Evolutionary conservation across 1,140 invertebrate genomes (phyloP), one percentile per base, ranked within the genome.

Genomic region (Penaeus vannamei): DNA sequence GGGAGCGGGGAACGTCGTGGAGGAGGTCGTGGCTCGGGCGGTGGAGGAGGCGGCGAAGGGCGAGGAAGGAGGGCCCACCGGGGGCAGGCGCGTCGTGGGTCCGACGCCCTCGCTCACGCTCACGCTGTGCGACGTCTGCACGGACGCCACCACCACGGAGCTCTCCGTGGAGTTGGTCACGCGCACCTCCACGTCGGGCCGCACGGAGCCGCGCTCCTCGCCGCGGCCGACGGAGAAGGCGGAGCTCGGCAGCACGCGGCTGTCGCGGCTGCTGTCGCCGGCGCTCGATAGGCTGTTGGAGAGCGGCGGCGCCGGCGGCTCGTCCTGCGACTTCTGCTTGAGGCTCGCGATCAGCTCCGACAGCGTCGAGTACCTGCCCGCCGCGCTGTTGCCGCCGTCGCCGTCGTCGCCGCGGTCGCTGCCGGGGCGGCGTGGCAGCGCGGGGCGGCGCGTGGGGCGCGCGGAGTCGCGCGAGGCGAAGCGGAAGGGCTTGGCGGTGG

Each of bases 121-220:
- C 5, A 90, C 62, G 62, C 87, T 88, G 72, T 88, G 86, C 7
- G 87, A 88, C 4, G 79, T 86, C 72, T 87, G 90, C 19, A 91
- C 86, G 17, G 90, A 91, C 29, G 84, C 86, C 19, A 85, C 84
- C 10, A 89, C 62, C 2, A 88, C 86, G 23, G 90, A 86, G 53
- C 90, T 88, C 32, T 91, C 90, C 19, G 90, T 86, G 5, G 86
- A 85, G 77, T 89, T 89, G 14, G 86, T 91, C 61, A 89, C 42
- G 53, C 86, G 64, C 29, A 91, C 84, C 14, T 85, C 82, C 10
- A 85, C 61, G n/a, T 8, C 23, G n/a, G 62, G 8, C 12, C 23
- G 8, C 23, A 14, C 29, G 86, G 46, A 3, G 84, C 60, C 36
- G 23, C 66, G 12, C 46, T 80, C n/a, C 23, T 42, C 26, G 76